Base-by-base conservation (phyloP, 53 echinoderm and acorn worm genomes). In the Temnopleurus reevesii region DNA sequence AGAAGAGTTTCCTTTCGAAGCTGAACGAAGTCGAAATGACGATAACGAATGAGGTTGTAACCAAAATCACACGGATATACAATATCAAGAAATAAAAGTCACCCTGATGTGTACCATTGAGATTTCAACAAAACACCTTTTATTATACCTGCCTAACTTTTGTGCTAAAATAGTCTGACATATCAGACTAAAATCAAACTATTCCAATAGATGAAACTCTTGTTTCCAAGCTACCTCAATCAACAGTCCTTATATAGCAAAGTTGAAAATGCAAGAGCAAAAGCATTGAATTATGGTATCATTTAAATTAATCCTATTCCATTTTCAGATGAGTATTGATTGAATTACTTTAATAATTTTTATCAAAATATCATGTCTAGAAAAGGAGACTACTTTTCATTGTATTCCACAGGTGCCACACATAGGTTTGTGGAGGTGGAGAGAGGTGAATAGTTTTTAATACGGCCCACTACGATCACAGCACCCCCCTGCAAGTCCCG, bases 1-100 rank as follows among this genome's bases (percentile, higher is more conserved):
- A 6, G 1, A 34, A n/a, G n/a, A n/a, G n/a, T n/a, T n/a, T n/a
- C n/a, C 17, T 71, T 38, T 41, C 7, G 38, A 34, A 33, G 19
- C 18, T n/a, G 21, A 34, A 64, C 33, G 34, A 31, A 2, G 17
- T 7, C n/a, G 41, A 55, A 71, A 71, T 9, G 71, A 66, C 64
- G 31, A 35, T 64, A 33, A 33, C 12, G n/a, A 33, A 33, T 64
- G 17, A 35, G n/a, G 34, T 65, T 65, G 33, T 36, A 60, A 13
- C 71, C 41, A 8, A 21, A 71, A 17, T 71, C 71, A 71, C 71
- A 71, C 71, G 71, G 41, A 71, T 71, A 71, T 71, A 71, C 71
- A 71, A 71, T 71, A 41, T 71, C 71, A 71, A 71, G 43, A 21
- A 34, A 41, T 12, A 21, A 71, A 41, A 23, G 43, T 71, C 23